A percentile compares a stretch with the other conserved stretches of the same genome.
These are phyloP conservation scores for Hydrotaea cyrtoneurina DNA, from an alignment of 2,888 invertebrate species.

Conservation along the genomic window DNA sequence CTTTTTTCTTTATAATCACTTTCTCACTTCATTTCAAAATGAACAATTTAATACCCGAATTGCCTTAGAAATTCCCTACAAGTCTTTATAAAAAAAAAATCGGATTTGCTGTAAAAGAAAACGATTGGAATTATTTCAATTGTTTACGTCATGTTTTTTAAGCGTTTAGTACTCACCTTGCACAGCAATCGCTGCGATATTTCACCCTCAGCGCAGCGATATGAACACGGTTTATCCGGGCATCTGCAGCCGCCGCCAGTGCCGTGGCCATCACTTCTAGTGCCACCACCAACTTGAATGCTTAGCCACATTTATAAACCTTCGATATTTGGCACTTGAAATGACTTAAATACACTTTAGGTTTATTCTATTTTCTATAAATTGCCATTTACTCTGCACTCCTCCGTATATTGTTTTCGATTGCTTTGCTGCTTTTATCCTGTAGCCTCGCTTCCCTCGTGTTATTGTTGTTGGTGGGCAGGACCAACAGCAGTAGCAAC, in stretches of 20 bases:
- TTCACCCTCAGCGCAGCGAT: neutral
- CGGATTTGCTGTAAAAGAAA: neutral
- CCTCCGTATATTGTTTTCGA: slow-evolving; percentile 42
- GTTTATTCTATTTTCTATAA: slow-evolving; percentile 46
- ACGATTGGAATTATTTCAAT: neutral
- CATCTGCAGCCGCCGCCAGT: neutral
- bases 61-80: neutral
- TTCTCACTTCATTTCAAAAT: neutral
- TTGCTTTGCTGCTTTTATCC: slow-evolving; percentile 18
- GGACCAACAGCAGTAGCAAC: neutral
- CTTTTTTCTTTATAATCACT: too few species aligned
- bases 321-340: slow-evolving; percentile 55
- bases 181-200: neutral
- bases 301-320: slow-evolving; percentile 49
- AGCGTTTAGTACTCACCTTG: neutral
- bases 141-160: neutral
- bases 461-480: neutral
- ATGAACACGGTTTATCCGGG: too few species aligned
- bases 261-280: neutral
- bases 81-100: neutral
- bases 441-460: neutral
- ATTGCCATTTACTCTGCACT: slow-evolving; percentile 48
- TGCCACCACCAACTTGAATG: slow-evolving; percentile 22
- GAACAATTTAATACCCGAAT: neutral
- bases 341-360: slow-evolving; percentile 50